Evolutionary conservation across 2,888 invertebrate species (phyloP), one percentile per base, ranked within the genome.

Genomic region (Polymixis lichenea): DNA sequence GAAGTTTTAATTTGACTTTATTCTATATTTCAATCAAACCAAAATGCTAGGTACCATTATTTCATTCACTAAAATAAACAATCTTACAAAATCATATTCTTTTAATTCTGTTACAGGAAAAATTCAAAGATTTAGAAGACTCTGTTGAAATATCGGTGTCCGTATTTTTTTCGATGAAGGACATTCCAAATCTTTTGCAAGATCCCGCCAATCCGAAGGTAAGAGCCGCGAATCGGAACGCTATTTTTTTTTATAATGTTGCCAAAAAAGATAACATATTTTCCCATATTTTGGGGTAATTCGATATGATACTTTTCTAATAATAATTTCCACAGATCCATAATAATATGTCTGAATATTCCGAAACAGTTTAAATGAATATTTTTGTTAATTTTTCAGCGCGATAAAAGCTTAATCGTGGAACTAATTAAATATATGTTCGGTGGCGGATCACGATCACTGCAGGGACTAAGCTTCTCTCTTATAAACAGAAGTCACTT

Each of bases 141-240:
- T 94, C 96, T 0, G 92, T 96, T 5, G 97, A 97, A 89, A 96
- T 97, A 81, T 94, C 95, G 4, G 86, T 96, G 55, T 93, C 97
- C 0, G 93, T 95, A 58, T 97, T 97, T 87, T 97, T 97, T 87
- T 91, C 94, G 0, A 95, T 97, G 93, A 93, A 96, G 79, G 97
- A 97, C 74, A 94, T 97, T 65, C 97, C 97, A 0, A 95, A 97
- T 83, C 89, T 97, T 87, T 89, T 97, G 64, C 92, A 95, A 65
- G 95, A 97, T 85, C 95, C 96, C 0, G 90, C 92, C 25, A 92
- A 97, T 88, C 97, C 96, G 1, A 97, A 97, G 92, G 97, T 97
- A 89, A 87, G 89, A 90, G 74, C 8, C 61, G 75, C 77, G 69
- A 43, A 84, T 80, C 58, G 83, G 65, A 87, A 82, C 76, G 80